phyloP scores from a whole-genome alignment of 1,140 invertebrate species.

The Drosophila rhopaloa region DNA sequence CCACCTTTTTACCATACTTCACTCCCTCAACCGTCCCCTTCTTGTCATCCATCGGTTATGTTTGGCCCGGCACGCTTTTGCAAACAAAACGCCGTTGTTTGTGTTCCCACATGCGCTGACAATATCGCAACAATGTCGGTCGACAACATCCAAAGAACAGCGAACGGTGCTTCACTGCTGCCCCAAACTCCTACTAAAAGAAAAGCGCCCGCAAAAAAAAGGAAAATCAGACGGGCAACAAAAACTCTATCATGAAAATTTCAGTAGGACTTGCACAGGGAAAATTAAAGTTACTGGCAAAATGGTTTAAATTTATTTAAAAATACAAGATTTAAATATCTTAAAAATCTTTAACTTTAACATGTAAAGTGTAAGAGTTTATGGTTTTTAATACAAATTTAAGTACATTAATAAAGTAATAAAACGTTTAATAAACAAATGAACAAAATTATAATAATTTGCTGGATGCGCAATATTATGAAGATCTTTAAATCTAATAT shows the following conservation, averaged over 20 bases:
- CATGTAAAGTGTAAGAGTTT: too few species aligned
- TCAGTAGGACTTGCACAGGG: conserved; percentile 6
- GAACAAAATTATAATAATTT: too few species aligned
- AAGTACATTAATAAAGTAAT: too few species aligned
- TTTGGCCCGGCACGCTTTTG: conserved; percentile 52
- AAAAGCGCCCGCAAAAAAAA: conserved; percentile 19
- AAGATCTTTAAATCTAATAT: too few species aligned
- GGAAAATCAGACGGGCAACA: conserved; percentile 52
- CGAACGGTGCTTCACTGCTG: conserved; percentile 26
- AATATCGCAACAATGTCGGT: conserved; percentile 75
- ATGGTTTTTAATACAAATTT: too few species aligned
- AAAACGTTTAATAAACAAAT: too few species aligned
- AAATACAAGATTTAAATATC: background rate
- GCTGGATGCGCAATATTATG: too few species aligned
- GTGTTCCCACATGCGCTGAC: conserved; percentile 69
- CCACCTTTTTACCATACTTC: conserved; percentile 1
- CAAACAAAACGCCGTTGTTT: conserved; percentile 66
- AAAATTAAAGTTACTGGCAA: background rate
- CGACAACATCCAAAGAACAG: conserved; percentile 54
- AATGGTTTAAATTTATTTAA: background rate
- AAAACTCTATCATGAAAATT: conserved; percentile 51
- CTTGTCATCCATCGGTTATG: conserved; percentile 12
- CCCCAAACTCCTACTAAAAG: conserved; percentile 14
- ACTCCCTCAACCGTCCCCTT: background rate
- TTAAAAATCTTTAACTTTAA: too few species aligned